These are phyloP conservation scores for Psammodynastes pulverulentus DNA, from an alignment of 2,113 vertebrate species.

Conservation along the genomic window DNA sequence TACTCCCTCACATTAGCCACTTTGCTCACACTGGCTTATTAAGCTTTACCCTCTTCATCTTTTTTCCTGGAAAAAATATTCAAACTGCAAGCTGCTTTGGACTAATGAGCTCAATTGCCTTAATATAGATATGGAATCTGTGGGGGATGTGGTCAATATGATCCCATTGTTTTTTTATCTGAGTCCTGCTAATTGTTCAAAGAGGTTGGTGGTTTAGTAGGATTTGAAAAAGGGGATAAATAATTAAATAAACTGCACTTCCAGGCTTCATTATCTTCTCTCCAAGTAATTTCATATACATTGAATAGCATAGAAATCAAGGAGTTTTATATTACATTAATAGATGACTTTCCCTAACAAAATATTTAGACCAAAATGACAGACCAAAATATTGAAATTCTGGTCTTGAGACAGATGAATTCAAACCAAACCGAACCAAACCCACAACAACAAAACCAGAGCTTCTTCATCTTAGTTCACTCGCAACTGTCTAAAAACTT, in stretches of 20 bases:
- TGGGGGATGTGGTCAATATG: neutral
- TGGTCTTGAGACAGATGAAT: neutral
- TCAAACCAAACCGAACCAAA: neutral
- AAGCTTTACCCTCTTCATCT: neutral
- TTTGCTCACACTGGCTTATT: neutral
- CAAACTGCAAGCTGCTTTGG: neutral
- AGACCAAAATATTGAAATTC: neutral
- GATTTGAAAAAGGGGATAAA: neutral
- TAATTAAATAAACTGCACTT: neutral
- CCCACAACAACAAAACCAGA: neutral
- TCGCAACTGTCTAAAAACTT: neutral
- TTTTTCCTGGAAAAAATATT: neutral
- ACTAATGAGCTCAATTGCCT: neutral
- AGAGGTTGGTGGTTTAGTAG: neutral
- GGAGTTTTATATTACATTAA: neutral
- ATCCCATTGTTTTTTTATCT: neutral
- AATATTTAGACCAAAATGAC: neutral
- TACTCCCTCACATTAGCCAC: neutral
- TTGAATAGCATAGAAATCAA: neutral
- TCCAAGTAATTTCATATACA: neutral
- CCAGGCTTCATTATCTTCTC: neutral
- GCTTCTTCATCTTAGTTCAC: neutral
- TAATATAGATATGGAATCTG: neutral
- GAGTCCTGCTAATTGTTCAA: neutral
- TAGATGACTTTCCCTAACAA: neutral